Conservation (phyloP, 2,888 invertebrate species). For the Neoitamus cyanurus region DNA sequence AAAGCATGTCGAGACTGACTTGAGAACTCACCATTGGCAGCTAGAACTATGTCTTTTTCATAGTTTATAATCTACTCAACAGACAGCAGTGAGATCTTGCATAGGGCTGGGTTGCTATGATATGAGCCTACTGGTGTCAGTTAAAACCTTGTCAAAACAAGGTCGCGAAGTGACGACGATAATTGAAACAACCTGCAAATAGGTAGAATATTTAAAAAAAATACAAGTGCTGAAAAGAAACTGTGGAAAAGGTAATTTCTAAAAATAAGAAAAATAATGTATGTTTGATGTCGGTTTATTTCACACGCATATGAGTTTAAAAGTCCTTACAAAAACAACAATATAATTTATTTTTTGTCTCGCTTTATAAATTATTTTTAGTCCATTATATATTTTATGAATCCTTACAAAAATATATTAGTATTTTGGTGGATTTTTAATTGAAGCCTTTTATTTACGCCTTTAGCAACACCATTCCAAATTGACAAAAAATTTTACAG, state of each 20-base stretch:
- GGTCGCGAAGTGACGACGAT: no score
- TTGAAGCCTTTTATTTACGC: slow-evolving; percentile 46
- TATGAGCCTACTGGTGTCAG: no score
- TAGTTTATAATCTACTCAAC: no score
- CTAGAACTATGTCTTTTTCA: no score
- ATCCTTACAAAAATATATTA: slow-evolving; percentile 51
- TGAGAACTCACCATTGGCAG: no score
- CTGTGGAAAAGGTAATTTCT: background rate
- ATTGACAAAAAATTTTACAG: background rate
- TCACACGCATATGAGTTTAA: slow-evolving; percentile 52
- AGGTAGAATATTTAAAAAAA: no score
- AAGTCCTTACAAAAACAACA: slow-evolving; percentile 53
- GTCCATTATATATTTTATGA: slow-evolving; percentile 32
- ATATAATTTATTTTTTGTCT: slow-evolving; percentile 48
- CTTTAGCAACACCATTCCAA: slow-evolving; percentile 8
- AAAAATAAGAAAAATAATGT: background rate
- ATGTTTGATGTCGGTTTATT: slow-evolving; percentile 45
- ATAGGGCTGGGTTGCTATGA: no score
- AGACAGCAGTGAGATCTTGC: no score
- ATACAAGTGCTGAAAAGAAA: no score
- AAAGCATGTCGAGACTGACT: no score
- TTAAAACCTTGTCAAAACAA: no score
- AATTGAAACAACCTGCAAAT: no score
- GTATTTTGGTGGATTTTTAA: slow-evolving; percentile 41
- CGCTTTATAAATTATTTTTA: slow-evolving; percentile 35